These are phyloP conservation scores for Chymomyza fuscimana DNA, from an alignment of 2,888 invertebrate genomes.

Conservation along the genomic window DNA sequence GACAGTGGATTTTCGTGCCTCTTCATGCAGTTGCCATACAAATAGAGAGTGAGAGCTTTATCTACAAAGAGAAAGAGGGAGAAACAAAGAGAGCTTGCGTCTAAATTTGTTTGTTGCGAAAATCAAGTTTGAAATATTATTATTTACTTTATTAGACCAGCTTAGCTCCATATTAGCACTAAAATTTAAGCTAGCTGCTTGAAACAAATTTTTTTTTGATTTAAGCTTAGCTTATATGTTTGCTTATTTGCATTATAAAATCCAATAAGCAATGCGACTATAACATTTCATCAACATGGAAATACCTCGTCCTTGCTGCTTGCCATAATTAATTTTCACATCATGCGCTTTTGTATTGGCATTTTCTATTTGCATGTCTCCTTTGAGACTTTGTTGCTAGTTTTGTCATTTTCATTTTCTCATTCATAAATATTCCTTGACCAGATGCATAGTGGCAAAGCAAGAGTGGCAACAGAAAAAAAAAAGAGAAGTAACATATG, in stretches of 20 bases:
- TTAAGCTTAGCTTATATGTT: background rate
- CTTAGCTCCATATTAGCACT: background rate
- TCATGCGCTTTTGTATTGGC: constrained; percentile 30
- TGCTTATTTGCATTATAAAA: background rate
- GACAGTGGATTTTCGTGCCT: constrained; percentile 32
- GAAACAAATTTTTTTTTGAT: background rate
- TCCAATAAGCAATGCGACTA: background rate
- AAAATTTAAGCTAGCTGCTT: background rate
- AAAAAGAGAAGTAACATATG: background rate
- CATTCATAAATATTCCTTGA: constrained; percentile 42
- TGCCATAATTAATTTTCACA: constrained; percentile 50
- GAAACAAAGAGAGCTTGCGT: too few species aligned
- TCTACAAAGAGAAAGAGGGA: background rate
- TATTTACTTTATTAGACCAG: background rate
- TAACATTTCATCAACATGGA: background rate
- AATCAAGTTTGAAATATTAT: background rate
- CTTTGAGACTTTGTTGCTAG: constrained; percentile 44
- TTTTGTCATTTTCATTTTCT: constrained; percentile 34
- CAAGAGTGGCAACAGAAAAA: background rate
- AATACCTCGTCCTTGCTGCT: background rate
- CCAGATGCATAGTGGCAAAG: background rate
- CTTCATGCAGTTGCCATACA: background rate
- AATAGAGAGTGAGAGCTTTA: background rate
- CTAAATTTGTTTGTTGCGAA: background rate
- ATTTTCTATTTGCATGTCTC: constrained; percentile 44